phyloP scores from a whole-genome alignment of 2,888 invertebrate species.

The Parnassius mnemosyne region DNA sequence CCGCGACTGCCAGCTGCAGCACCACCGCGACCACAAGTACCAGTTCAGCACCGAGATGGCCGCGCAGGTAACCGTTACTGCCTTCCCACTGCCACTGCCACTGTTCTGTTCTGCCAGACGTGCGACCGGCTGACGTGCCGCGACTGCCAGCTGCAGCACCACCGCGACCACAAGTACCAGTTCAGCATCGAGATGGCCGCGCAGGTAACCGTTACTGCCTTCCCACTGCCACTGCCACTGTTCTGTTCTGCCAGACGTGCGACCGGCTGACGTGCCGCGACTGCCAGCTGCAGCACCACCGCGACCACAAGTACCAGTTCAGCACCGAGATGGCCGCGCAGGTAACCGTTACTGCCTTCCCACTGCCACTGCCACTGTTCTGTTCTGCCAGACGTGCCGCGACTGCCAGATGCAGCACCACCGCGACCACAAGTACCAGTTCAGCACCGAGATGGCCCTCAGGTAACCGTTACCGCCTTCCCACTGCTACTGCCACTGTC shows the following conservation, averaged over 20 bases:
- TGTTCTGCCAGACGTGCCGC: too few relatives aligned
- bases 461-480: too few relatives aligned
- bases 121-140: constrained; percentile 96
- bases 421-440: too few relatives aligned
- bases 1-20: constrained; percentile 94
- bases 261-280: constrained; percentile 95
- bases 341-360: constrained; percentile 38
- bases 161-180: constrained; percentile 96
- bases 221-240: constrained; percentile 50
- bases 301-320: constrained; percentile 97
- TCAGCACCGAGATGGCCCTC: too few relatives aligned
- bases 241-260: constrained; percentile 97
- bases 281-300: constrained; percentile 94
- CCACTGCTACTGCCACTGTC: constrained; percentile 79
- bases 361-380: too few relatives aligned
- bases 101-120: constrained; percentile 96
- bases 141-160: constrained; percentile 95
- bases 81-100: constrained; percentile 80
- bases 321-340: constrained; percentile 92
- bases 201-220: constrained; percentile 54
- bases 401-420: too few relatives aligned
- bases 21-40: constrained; percentile 96
- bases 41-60: constrained; percentile 96
- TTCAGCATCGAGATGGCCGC: constrained; percentile 94
- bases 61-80: constrained; percentile 68